Evolutionary conservation across 2,888 invertebrate genomes (phyloP).

Genomic region (Xestobium rufovillosum): DNA sequence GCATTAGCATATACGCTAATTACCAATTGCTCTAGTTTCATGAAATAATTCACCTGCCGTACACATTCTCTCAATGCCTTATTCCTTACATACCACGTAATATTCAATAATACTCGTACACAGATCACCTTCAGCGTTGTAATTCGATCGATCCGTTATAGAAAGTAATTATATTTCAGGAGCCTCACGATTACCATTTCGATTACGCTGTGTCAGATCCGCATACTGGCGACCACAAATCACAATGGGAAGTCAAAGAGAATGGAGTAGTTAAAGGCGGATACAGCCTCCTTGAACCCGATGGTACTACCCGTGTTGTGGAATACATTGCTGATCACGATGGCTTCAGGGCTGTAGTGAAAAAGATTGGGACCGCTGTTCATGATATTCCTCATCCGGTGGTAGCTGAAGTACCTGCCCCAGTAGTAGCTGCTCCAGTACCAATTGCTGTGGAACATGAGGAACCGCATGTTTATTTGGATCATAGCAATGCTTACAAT

Average conservation of each 20-base stretch:
- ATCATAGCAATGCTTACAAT: no score
- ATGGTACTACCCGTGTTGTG: constrained; percentile 38
- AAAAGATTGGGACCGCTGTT: constrained; percentile 31
- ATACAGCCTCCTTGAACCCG: constrained; percentile 37
- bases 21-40: no score
- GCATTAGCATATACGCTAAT: no score
- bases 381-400: constrained; percentile 20
- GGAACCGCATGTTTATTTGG: constrained; percentile 1
- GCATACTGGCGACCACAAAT: constrained; percentile 38
- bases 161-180: no score
- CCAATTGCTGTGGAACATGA: constrained; percentile 7
- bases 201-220: constrained; percentile 38
- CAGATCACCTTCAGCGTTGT: no score
- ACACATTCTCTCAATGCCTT: no score
- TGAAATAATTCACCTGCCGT: no score
- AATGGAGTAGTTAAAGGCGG: constrained; percentile 36
- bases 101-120: no score
- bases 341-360: constrained; percentile 37
- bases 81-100: no score
- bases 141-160: no score
- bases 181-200: constrained; percentile 34
- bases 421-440: background rate
- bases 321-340: constrained; percentile 36
- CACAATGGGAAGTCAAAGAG: constrained; percentile 38
- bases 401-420: constrained; percentile 22